Percentiles rank a stretch among this genome's conserved stretches.
phyloP scores from a whole-genome alignment of 1,140 invertebrate species.

The Cotesia vestalis region DNA sequence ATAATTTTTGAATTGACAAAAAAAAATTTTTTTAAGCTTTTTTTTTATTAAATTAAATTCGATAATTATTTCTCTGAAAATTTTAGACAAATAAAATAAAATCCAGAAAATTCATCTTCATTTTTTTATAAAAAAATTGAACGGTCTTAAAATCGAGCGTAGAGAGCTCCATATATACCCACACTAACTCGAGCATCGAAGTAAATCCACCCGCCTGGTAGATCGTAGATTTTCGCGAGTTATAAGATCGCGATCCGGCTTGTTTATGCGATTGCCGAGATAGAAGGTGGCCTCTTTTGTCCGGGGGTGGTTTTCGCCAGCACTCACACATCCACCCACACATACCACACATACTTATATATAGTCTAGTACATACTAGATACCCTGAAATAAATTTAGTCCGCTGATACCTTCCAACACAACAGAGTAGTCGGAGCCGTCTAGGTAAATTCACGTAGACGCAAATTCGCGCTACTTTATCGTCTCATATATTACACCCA shows the following conservation, averaged over 20 bases:
- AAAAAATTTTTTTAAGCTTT: no score
- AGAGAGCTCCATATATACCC: no score
- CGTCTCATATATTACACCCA: constrained; percentile 29
- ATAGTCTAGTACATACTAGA: background rate
- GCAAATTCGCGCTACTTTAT: constrained; percentile 36
- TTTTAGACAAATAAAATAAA: no score
- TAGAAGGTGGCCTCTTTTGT: constrained; percentile 52
- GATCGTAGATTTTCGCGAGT: constrained; percentile 41
- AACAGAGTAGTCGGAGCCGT: background rate
- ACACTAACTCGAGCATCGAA: background rate
- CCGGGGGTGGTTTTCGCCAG: constrained; percentile 46
- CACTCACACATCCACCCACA: constrained; percentile 3
- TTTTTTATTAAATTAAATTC: no score
- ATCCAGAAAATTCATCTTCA: no score
- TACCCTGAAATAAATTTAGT: constrained; percentile 33
- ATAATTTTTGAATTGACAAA: no score
- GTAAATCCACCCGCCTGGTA: constrained; percentile 29
- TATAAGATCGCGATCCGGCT: constrained; percentile 52
- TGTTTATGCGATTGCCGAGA: constrained; percentile 54
- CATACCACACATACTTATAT: constrained; percentile 19
- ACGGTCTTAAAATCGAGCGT: constrained; percentile 13
- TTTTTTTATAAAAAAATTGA: constrained; percentile 14
- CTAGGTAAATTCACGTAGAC: constrained; percentile 28
- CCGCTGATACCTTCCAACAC: constrained; percentile 22
- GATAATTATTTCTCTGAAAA: no score